Evolutionary conservation across 2,888 invertebrate species (phyloP), one percentile per base, ranked within the genome.

Genomic region (Eupithecia pulchellata): DNA sequence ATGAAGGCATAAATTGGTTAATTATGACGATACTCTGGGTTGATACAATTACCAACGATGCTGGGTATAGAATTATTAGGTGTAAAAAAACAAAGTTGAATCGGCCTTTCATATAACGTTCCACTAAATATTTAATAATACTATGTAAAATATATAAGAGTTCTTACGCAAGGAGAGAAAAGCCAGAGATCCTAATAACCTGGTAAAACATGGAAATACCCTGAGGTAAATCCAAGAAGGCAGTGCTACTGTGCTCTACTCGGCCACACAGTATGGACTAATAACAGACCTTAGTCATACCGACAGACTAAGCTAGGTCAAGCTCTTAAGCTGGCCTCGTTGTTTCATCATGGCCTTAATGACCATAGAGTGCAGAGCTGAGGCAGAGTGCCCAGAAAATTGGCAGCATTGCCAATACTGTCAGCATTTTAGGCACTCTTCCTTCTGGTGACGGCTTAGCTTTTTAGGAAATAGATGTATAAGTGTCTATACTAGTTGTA

Each of bases 1-100:
- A 32, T 66, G 68, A 42, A 55, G 25, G 55, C 36, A 61, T 42
- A 66, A 68, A 74, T 58, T 67, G 29, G 11, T 62, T 71, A 66
- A 47, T 64, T 66, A 68, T 36, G 17, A 52, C 39, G 39, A 52
- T 42, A 29, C 52, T 29, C 64, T 52, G 5, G 34, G 6, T 61
- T 20, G 32, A 61, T 20, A 32, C 13, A 60, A 29, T 61, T 61
- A 61, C 4, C 20, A 0, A 25, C 11, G 52, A 2, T 29, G 57
- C 29, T 61, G 61, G 20, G 0, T 36, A 20, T 39, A n/a, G n/a
- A n/a, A 39, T 39, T 39, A 17, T 39, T 4, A 8, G 39, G 5
- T 47, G 20, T n/a, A 20, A 20, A 47, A 6, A 42, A 9, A 42
- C 20, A 39, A 39, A n/a, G n/a, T 6, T 4, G 39, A 39, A 39